Evolutionary conservation across 2,797 vertebrate genomes (phyloP), one percentile per base, ranked within the genome.

Genomic region (Enteromius unitaeniatus): DNA sequence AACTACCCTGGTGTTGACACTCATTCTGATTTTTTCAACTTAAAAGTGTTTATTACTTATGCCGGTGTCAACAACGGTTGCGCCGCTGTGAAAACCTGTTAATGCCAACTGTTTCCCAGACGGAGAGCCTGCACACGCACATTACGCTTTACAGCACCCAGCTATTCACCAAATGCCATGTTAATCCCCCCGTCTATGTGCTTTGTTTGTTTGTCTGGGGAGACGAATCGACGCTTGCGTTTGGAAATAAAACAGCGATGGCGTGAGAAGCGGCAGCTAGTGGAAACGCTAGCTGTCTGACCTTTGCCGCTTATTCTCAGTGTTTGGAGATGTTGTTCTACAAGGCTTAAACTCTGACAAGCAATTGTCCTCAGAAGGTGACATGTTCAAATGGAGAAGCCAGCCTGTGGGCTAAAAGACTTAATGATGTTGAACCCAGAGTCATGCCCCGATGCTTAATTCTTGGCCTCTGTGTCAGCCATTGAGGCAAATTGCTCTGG

Each of bases 11-110:
- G 89, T 92, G 92, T 93, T 94, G 92, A 95, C 94, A 94, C 92
- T 93, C 91, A 87, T 94, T 95, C 94, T 91, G 93, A 94, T 91
- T 95, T 94, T 94, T 94, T 94, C 91, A 91, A 88, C 92, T 91
- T 93, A 94, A 95, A 95, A 95, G 95, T 96, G 95, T 96, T 96
- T 95, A 95, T 95, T 95, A 93, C 94, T 94, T 89, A 86, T 88
- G 37, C 90, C 83, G 82, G 89, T 91, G 91, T 94, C 89, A 91
- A 91, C 87, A 87, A 88, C 81, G 87, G 89, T 84, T 90, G 86
- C 86, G 89, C 79, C 85, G 89, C 89, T 91, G 90, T 88, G 90
- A 94, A 94, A 93, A 90, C 90, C 92, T 75, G 86, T 91, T 87
- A 76, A 14, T 47, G 84, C 85, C 49, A 85, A 89, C 88, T 89